Conservation (phyloP, 2,888 invertebrate species). For the Drosophila austrosaltans region DNA sequence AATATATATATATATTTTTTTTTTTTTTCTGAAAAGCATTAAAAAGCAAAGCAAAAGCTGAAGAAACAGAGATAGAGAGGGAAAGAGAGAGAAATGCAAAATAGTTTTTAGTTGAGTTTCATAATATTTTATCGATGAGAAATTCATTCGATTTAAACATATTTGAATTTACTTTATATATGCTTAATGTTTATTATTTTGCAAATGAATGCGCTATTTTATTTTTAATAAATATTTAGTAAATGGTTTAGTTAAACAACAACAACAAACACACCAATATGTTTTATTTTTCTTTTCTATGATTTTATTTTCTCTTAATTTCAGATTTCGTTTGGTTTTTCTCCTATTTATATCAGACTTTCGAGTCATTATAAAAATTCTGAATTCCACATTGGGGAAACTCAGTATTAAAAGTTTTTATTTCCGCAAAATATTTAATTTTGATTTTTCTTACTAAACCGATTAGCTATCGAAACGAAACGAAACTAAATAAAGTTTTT, state of each 20-base stretch:
- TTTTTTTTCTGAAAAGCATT: conserved; percentile 25
- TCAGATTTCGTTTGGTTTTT: conserved; percentile 6
- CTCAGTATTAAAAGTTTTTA: too few species aligned
- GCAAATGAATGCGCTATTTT: conserved; percentile 46
- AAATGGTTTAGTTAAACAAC: conserved; percentile 69
- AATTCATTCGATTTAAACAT: conserved; percentile 19
- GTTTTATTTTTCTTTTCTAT: conserved; percentile 26
- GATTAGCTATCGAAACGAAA: too few species aligned
- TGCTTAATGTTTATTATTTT: conserved; percentile 15
- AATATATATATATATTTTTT: neutral
- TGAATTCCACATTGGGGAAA: too few species aligned
- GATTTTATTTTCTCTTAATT: conserved; percentile 14
- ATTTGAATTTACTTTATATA: conserved; percentile 26
- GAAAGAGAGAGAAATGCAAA: conserved; percentile 50
- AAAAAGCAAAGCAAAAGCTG: neutral
- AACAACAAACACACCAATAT: conserved; percentile 7
- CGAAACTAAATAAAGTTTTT: too few species aligned
- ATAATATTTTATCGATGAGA: conserved; percentile 17
- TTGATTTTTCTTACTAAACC: too few species aligned
- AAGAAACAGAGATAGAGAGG: neutral
- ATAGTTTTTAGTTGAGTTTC: conserved; percentile 48
- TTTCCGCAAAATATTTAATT: too few species aligned
- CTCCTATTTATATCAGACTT: neutral
- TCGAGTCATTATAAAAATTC: too few species aligned
- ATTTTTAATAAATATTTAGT: conserved; percentile 71